Percentiles rank a stretch among this genome's conserved stretches.
These are phyloP conservation scores for Chionodraco myersi DNA, from an alignment of 2,113 vertebrate species.

Conservation along the genomic window DNA sequence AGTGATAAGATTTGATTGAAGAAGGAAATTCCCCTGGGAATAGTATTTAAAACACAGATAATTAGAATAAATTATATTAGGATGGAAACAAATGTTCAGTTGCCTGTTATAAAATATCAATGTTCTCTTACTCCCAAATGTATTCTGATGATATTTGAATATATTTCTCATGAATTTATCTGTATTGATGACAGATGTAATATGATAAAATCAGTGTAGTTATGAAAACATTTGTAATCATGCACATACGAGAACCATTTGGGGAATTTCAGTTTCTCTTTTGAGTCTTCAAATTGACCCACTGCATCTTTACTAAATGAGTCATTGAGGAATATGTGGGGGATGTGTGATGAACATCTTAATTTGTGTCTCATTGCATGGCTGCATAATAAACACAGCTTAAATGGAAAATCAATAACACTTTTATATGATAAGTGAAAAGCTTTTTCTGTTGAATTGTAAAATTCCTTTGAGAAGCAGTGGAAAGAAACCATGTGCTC, in stretches of 20 bases:
- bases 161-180: not conserved
- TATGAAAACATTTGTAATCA: not conserved
- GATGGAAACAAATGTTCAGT: not conserved
- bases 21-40: too few species aligned
- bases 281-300: conserved; percentile 12
- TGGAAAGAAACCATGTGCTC: not conserved
- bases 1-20: not conserved
- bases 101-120: not conserved
- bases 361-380: conserved; percentile 19
- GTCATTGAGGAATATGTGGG: conserved; percentile 26
- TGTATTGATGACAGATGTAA: not conserved
- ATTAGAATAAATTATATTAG: not conserved
- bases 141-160: not conserved
- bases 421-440: not conserved
- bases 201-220: not conserved
- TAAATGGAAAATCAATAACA: conserved; percentile 18
- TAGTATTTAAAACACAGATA: too few species aligned
- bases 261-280: not conserved
- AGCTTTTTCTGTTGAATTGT: not conserved
- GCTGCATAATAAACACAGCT: conserved; percentile 7
- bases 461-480: not conserved
- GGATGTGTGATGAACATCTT: conserved; percentile 15
- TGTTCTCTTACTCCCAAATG: not conserved
- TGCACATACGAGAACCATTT: not conserved
- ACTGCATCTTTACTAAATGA: conserved; percentile 2